Evolutionary conservation across 2,113 vertebrate genomes (phyloP), one percentile per base, ranked within the genome.

Genomic region (Hoplias malabaricus): DNA sequence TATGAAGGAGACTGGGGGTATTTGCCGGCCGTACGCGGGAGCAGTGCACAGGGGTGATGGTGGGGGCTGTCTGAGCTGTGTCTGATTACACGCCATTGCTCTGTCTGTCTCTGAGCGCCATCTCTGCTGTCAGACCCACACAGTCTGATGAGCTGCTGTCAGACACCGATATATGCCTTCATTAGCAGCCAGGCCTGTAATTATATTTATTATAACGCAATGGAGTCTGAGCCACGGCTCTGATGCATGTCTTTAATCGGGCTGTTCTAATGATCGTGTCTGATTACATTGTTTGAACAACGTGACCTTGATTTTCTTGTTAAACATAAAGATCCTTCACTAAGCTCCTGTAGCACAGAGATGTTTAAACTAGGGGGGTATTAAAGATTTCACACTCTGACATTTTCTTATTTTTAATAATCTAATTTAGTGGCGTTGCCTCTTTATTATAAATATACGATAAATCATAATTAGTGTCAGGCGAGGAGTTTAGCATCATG

Each of bases 81-180:
- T 61, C 87, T 91, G 91, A 92, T 92, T 90, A 91, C 88, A 83
- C 87, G 84, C 87, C 86, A 89, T 91, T 88, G 85, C 87, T 91
- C 87, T 78, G 83, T 80, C 25, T 76, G 50, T 57, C 74, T 68
- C 19, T 0, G 56, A 62, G 57, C 25, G 25, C 56, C 43, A 63
- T 71, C 67, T 86, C 86, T 86, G 82, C 84, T 85, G 86, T 86
- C 89, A 86, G 85, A 78, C 84, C 88, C 84, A 34, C 50, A 62
- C 42, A 5, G 40, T 73, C 72, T 73, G 78, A 80, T 80, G 77
- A 82, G 69, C 71, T 59, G 67, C 56, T 75, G 79, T 71, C 81
- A 71, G 75, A 75, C 43, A 7, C 73, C 81, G 74, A 83, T 82
- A 50, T 75, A 71, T 65, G 67, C 80, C 78, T 82, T 82, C 83